These are phyloP conservation scores for Sinocyclocheilus anophthalmus DNA, from an alignment of 2,113 vertebrate species.

Conservation along the genomic window DNA sequence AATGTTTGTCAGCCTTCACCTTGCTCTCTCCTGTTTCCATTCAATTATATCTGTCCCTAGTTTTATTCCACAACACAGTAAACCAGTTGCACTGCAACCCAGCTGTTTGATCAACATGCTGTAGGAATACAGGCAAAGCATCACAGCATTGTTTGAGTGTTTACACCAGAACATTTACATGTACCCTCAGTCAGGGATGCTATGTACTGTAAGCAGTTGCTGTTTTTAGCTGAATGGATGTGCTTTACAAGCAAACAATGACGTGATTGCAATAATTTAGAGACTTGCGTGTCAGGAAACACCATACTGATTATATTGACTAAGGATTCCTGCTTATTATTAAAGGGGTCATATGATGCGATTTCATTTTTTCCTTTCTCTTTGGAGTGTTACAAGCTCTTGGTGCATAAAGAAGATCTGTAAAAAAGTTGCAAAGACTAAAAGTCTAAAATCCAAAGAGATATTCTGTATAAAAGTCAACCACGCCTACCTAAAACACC, in stretches of 20 bases:
- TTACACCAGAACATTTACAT: conserved; percentile 31
- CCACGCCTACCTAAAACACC: too few species aligned
- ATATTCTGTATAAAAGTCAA: too few species aligned
- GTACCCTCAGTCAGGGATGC: not conserved
- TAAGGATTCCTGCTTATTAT: not conserved
- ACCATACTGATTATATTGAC: not conserved
- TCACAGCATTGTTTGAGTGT: conserved; percentile 23
- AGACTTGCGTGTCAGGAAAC: not conserved
- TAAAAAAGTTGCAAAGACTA: too few species aligned
- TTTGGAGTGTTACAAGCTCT: too few species aligned
- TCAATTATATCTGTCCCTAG: not conserved
- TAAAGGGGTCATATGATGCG: not conserved
- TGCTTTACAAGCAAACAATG: not conserved
- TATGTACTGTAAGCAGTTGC: conserved; percentile 9
- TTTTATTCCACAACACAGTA: not conserved
- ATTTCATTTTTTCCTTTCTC: too few species aligned
- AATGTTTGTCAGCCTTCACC: conserved; percentile 53
- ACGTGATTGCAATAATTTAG: not conserved
- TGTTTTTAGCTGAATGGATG: not conserved
- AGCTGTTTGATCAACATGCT: conserved; percentile 46
- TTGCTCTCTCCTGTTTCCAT: conserved; percentile 21
- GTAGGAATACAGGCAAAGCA: conserved; percentile 38
- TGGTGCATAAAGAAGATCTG: too few species aligned
- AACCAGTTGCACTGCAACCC: conserved; percentile 12
- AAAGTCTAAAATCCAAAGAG: too few species aligned